Conservation (phyloP, 2,888 invertebrate genomes). For the Phyto melanocephala region DNA sequence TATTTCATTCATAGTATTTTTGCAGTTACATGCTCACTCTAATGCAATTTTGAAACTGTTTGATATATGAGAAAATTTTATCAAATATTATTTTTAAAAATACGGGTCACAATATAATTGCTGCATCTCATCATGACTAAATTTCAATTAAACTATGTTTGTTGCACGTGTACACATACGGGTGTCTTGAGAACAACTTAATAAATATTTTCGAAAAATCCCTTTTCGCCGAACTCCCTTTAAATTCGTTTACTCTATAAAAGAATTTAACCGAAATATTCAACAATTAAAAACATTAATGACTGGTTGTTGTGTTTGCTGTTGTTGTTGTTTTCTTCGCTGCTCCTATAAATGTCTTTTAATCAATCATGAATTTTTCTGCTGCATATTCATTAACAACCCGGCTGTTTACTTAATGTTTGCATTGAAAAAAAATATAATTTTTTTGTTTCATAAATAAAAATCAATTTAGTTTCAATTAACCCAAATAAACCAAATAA, state of each 20-base stretch:
- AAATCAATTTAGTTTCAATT: constrained; percentile 65
- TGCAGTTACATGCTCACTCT: too few species aligned
- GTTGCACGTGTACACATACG: constrained; percentile 48
- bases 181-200: background rate
- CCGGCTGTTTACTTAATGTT: background rate
- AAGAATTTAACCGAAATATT: background rate
- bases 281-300: background rate
- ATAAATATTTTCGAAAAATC: background rate
- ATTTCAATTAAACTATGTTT: constrained; percentile 6
- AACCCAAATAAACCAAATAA: constrained; percentile 57
- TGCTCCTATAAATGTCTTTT: constrained; percentile 32
- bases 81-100: background rate
- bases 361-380: constrained; percentile 55
- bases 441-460: constrained; percentile 45
- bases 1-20: too few species aligned
- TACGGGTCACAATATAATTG: constrained; percentile 37
- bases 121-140: background rate
- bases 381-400: constrained; percentile 15
- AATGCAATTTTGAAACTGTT: too few species aligned
- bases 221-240: background rate
- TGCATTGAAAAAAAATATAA: constrained; percentile 38
- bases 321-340: background rate
- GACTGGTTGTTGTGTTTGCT: background rate
- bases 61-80: background rate
- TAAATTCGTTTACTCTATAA: background rate